A percentile compares a stretch with the other conserved stretches of the same genome.
Evolutionary conservation across 2,888 invertebrate species (phyloP).

Genomic region (Epiblema foenella): DNA sequence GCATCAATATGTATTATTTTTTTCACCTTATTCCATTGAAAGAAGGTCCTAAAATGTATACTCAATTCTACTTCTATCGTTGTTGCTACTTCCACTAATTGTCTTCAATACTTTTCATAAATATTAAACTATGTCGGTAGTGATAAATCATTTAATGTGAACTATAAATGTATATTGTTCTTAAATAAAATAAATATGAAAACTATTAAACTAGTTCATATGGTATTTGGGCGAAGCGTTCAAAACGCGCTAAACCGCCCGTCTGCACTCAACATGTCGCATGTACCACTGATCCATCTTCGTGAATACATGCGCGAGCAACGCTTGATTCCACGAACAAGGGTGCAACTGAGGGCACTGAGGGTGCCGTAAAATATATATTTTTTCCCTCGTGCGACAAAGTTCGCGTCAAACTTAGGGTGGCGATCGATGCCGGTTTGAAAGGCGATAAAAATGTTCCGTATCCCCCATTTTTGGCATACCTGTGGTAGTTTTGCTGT

Average conservation of each 20-base stretch:
- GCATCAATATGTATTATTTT: too few relatives aligned
- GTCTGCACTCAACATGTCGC: conserved; percentile 58
- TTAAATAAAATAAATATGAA: too few relatives aligned
- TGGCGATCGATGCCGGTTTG: conserved; percentile 55
- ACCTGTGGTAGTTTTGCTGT: conserved; percentile 16
- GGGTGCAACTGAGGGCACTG: conserved; percentile 68
- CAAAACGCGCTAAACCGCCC: conserved; percentile 50
- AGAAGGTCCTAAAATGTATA: too few relatives aligned
- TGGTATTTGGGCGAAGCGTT: not conserved
- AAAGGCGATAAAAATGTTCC: conserved; percentile 34
- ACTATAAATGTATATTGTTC: too few relatives aligned
- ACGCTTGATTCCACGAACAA: conserved; percentile 83
- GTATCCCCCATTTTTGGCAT: conserved; percentile 15
- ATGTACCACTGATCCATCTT: conserved; percentile 78
- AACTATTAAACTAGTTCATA: not conserved
- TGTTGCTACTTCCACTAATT: too few relatives aligned
- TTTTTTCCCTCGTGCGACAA: conserved; percentile 70
- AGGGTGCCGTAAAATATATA: conserved; percentile 76
- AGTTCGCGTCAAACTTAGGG: conserved; percentile 71
- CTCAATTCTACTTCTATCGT: too few relatives aligned
- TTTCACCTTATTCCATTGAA: too few relatives aligned
- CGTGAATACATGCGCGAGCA: conserved; percentile 79
- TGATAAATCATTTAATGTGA: too few relatives aligned
- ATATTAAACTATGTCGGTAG: too few relatives aligned
- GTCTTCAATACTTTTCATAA: too few relatives aligned